Base-by-base conservation (phyloP, 1,140 invertebrate genomes). In the Pentalonia nigronervosa region DNA sequence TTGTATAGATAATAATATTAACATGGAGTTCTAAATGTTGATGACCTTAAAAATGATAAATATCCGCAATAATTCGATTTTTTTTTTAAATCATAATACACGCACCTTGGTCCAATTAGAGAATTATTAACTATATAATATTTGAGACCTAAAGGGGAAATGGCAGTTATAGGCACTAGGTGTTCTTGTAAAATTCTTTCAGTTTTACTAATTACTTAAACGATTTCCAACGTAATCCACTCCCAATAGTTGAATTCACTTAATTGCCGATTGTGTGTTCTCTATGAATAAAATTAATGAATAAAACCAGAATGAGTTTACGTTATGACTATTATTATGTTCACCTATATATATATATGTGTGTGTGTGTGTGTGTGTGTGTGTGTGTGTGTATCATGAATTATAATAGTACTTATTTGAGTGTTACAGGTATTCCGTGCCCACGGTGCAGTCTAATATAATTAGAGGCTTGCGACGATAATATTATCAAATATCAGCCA, bases 41-140 rank as follows among this genome's bases (percentile, higher is more conserved):
- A 81, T 81, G 76, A 81, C 76, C 76, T 34, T 81, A 81, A 81
- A 81, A 81, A 81, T 81, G 34, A 81, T 34, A 81, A 81, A 81
- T 34, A 67, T 25, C 60, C 60, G 76, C n/a, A 30, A 81, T 34
- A 21, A 34, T 36, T 36, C 17, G 7, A 50, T 50, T 50, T 17
- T n/a, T 81, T 76, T 81, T 81, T 81, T 81, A 34, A 34, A 34
- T 81, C 17, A 17, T 81, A 81, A 81, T 36, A 81, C 76, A n/a
- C n/a, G 76, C 20, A 81, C 76, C 34, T 81, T 9, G 30, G 11
- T 67, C 60, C 60, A 67, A 67, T 67, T 67, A 67, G 30, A 67
- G 25, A 67, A n/a, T 14, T 67, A 67, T 14, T 67, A 67, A n/a
- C 34, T 76, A 41, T 76, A 76, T 76, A 76, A 81, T 81, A 81